phyloP scores from a whole-genome alignment of 2,888 invertebrate species.

The Bibio marci region DNA sequence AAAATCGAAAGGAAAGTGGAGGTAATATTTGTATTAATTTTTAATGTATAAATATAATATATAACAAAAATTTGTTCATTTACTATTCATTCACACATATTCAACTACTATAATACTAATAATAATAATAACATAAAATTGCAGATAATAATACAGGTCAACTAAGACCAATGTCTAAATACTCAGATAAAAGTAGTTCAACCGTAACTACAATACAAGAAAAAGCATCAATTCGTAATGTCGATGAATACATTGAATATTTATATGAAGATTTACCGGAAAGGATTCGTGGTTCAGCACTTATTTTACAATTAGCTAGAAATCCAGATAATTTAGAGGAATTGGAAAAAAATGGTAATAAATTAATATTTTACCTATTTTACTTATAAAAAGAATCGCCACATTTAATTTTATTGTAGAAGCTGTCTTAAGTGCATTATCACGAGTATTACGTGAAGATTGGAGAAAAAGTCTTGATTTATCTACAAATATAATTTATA shows the following conservation, averaged over 20 bases:
- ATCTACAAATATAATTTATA: conserved; percentile 90
- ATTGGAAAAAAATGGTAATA: conserved; percentile 77
- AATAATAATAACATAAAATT: too few relatives aligned
- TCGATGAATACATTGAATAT: conserved; percentile 89
- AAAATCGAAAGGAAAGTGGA: conserved; percentile 48
- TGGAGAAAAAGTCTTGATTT: conserved; percentile 93
- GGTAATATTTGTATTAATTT: too few relatives aligned
- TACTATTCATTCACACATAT: too few relatives aligned
- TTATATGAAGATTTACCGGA: conserved; percentile 89
- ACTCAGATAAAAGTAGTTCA: neutral
- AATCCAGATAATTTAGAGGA: conserved; percentile 89
- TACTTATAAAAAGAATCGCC: neutral
- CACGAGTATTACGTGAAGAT: conserved; percentile 90
- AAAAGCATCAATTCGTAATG: conserved; percentile 53
- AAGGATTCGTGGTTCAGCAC: conserved; percentile 80
- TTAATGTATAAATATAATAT: too few relatives aligned
- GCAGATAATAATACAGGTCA: too few relatives aligned
- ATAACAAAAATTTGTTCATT: too few relatives aligned
- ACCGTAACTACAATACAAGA: conserved; percentile 30
- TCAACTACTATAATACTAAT: too few relatives aligned
- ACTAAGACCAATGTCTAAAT: too few relatives aligned
- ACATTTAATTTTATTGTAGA: conserved; percentile 36
- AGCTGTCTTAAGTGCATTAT: conserved; percentile 85
- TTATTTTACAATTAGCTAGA: conserved; percentile 80
- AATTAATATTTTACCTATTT: conserved; percentile 1